Evolutionary conservation across 2,888 invertebrate species (phyloP), one percentile per base, ranked within the genome.

Genomic region (Patella depressa): DNA sequence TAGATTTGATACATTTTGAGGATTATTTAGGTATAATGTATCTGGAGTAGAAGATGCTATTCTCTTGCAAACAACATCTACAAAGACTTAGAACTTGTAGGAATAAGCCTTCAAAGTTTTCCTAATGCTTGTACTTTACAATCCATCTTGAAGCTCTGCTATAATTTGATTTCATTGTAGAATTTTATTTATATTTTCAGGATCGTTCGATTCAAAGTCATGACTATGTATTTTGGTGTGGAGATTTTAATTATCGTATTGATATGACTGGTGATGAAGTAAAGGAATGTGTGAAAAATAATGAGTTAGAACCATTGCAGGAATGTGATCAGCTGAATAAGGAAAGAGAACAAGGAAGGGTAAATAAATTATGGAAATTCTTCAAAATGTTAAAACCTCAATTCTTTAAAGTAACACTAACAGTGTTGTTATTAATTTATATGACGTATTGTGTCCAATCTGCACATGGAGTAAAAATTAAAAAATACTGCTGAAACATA

Each of bases 181-280:
- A 9, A 45, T 45, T 45, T 45, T 45, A 7, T 45, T 45, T 45
- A 45, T 9, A 9, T 45, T 88, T 91, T 76, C 86, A 94, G 93
- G 97, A 97, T 14, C 94, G 97, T 80, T 96, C 96, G 0, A 93
- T 99, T 9, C 96, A 96, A 91, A 96, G 97, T 1, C 99, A 99
- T 90, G 99, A 99, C 92, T 98, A 98, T 91, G 95, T 99, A 1
- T 98, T 99, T 92, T 99, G 99, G 99, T 97, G 98, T 91, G 99
- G 99, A 0, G 99, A 99, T 93, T 99, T 99, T 91, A 99, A 99
- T 92, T 99, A 99, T 90, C 94, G 99, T 78, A 95, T 99, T 78
- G 98, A 99, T 91, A 94, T 99, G 94, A 96, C 96, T 83, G 97
- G 97, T 89, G 98, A 98, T 9, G 97, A 97, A 90, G 95, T 98